Percentiles rank a stretch among this genome's conserved stretches.
These are phyloP conservation scores for Artemia franciscana DNA, from an alignment of 1,140 invertebrate genomes.

Conservation along the genomic window DNA sequence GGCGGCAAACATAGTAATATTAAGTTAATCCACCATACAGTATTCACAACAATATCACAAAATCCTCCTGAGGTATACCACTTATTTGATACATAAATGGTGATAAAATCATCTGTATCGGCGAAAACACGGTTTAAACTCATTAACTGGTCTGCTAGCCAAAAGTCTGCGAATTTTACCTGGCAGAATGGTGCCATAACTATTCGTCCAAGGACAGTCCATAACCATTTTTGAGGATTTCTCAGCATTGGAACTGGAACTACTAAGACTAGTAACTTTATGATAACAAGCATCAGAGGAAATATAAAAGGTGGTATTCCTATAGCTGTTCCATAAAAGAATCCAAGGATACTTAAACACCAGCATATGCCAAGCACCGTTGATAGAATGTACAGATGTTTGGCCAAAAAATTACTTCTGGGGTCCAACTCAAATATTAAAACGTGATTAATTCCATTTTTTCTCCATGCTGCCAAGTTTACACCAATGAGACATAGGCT, in stretches of 20 bases:
- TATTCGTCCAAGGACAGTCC: too few species aligned
- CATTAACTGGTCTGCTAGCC: conserved; percentile 96
- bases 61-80: neutral
- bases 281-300: conserved; percentile 56
- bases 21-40: conserved; percentile 29
- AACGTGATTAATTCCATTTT: conserved; percentile 95
- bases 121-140: conserved; percentile 67
- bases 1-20: conserved; percentile 76
- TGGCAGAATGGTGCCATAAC: conserved; percentile 78
- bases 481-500: conserved; percentile 89
- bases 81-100: conserved; percentile 41
- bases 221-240: too few species aligned
- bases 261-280: conserved; percentile 66
- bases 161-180: conserved; percentile 96
- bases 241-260: too few species aligned
- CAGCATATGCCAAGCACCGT: conserved; percentile 86
- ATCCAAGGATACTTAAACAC: conserved; percentile 51
- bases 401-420: conserved; percentile 85
- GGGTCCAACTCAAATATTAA: conserved; percentile 97
- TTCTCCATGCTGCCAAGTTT: conserved; percentile 94
- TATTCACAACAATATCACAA: conserved; percentile 21
- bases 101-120: conserved; percentile 80
- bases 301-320: conserved; percentile 73
- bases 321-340: conserved; percentile 50
- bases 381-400: conserved; percentile 87